Percentiles rank a stretch among this genome's conserved stretches.
Evolutionary conservation across 2,113 vertebrate genomes (phyloP).

Genomic region (Gymnocephalus cernua): DNA sequence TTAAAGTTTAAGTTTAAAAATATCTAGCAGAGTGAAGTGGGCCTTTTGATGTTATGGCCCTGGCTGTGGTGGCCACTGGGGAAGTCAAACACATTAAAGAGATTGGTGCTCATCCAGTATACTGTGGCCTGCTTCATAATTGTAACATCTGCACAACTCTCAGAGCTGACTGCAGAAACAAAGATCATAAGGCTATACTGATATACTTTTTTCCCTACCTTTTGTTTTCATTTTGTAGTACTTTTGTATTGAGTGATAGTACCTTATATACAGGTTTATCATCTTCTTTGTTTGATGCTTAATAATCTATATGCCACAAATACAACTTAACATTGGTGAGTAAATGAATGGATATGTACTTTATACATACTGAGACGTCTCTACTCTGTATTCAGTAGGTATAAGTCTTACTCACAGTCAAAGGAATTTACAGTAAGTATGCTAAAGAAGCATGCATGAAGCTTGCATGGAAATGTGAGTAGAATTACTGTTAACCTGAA

Average conservation of each 20-base stretch:
- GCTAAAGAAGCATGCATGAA: background rate
- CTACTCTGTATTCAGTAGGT: background rate
- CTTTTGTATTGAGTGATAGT: background rate
- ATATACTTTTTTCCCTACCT: slow-evolving; percentile 14
- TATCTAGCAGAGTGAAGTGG: slow-evolving; percentile 67
- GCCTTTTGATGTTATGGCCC: slow-evolving; percentile 62
- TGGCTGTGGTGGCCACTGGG: slow-evolving; percentile 45
- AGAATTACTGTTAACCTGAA: background rate
- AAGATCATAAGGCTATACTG: background rate
- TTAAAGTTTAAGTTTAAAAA: slow-evolving; percentile 74
- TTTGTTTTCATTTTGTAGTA: background rate
- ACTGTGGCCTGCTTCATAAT: slow-evolving; percentile 47
- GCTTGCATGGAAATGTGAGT: background rate
- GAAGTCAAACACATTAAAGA: slow-evolving; percentile 76
- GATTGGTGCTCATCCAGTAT: slow-evolving; percentile 62
- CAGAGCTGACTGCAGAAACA: background rate
- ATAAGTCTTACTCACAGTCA: background rate
- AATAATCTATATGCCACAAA: background rate
- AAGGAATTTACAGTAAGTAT: background rate
- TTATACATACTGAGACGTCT: background rate
- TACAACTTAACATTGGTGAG: background rate
- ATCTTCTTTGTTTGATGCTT: background rate
- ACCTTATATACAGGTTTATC: background rate
- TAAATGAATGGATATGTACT: background rate
- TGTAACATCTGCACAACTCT: slow-evolving; percentile 51